Percentiles rank a stretch among this genome's conserved stretches.
These are phyloP conservation scores for Zaprionus nigranus DNA, from an alignment of 1,140 invertebrate species.

Conservation along the genomic window DNA sequence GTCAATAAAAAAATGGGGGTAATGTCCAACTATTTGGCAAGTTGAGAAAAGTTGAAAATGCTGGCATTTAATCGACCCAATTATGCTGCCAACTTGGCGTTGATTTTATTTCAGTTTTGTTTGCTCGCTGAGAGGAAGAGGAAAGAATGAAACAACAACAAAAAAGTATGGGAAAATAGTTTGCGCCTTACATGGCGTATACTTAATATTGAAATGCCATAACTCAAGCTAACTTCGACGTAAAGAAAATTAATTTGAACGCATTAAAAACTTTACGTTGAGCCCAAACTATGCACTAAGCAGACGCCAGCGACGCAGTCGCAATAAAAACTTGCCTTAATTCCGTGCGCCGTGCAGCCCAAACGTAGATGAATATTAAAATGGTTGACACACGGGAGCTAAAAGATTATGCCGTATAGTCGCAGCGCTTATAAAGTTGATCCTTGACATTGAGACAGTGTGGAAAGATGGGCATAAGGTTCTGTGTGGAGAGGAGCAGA, in stretches of 20 bases:
- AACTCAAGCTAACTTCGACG: conserved; percentile 52
- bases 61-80: conserved; percentile 73
- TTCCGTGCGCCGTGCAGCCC: conserved; percentile 36
- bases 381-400: conserved; percentile 22
- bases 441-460: conserved; percentile 44
- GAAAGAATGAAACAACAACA: conserved; percentile 24
- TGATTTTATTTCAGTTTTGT: conserved; percentile 37
- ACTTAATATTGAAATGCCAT: conserved; percentile 72
- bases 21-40: conserved; percentile 69
- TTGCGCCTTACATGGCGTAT: conserved; percentile 58
- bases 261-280: conserved; percentile 65
- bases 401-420: conserved; percentile 69
- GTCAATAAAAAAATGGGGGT: conserved; percentile 62
- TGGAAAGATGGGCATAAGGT: not conserved
- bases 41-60: conserved; percentile 64
- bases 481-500: not conserved
- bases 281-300: conserved; percentile 42
- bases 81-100: conserved; percentile 63
- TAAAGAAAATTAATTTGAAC: conserved; percentile 74
- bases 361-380: conserved; percentile 64
- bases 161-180: conserved; percentile 49
- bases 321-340: conserved; percentile 50
- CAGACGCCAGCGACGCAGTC: conserved; percentile 9
- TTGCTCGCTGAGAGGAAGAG: conserved; percentile 48
- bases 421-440: conserved; percentile 27